These are phyloP conservation scores for Musca vetustissima DNA, from an alignment of 1,140 invertebrate species.

Conservation along the genomic window DNA sequence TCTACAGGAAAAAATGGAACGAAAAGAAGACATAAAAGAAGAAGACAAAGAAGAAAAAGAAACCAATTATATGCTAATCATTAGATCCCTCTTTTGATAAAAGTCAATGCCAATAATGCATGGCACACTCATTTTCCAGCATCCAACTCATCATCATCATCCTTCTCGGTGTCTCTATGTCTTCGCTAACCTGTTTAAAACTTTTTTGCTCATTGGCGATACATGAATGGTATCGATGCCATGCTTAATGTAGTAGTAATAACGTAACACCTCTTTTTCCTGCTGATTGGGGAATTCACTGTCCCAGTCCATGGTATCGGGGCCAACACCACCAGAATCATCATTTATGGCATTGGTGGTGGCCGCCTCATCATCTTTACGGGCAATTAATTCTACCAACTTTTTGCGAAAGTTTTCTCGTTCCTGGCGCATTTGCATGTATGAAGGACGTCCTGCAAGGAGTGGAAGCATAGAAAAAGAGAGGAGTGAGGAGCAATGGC, in stretches of 20 bases:
- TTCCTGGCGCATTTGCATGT: conserved; percentile 69
- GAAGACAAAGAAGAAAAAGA: background rate
- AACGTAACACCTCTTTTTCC: conserved; percentile 74
- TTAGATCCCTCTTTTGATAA: background rate
- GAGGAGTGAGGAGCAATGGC: background rate
- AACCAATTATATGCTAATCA: background rate
- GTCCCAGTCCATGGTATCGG: conserved; percentile 61
- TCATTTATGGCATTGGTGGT: conserved; percentile 34
- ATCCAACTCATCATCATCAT: background rate
- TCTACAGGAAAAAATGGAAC: background rate
- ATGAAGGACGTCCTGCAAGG: conserved; percentile 58
- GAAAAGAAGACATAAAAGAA: background rate
- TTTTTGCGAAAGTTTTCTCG: conserved; percentile 80
- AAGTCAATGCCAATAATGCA: background rate
- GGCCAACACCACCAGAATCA: background rate
- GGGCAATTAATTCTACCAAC: conserved; percentile 73
- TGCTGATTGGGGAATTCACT: conserved; percentile 60
- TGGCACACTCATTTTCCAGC: too few relatives aligned
- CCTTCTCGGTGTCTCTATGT: background rate
- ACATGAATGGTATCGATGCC: conserved; percentile 86
- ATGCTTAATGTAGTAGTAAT: conserved; percentile 88
- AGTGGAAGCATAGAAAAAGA: background rate
- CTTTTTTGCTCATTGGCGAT: conserved; percentile 70
- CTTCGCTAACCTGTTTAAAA: conserved; percentile 60
- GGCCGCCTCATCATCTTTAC: conserved; percentile 53